Percentiles rank a stretch among this genome's conserved stretches.
Conservation (phyloP, 2,797 vertebrate species). For the Molossus molossus region DNA sequence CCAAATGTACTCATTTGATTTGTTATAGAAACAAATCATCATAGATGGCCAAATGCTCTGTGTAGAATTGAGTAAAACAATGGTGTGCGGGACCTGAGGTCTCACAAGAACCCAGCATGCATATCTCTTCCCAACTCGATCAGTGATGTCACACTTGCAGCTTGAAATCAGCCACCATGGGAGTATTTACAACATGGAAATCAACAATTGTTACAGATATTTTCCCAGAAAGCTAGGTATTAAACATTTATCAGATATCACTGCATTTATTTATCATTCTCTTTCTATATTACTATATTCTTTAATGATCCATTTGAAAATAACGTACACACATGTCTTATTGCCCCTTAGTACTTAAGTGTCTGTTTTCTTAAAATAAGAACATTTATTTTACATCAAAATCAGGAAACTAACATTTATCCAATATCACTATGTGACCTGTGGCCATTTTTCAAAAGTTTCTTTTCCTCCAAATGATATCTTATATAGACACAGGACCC, state of each 20-base stretch:
- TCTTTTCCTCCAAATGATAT: background rate
- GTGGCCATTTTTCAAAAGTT: background rate
- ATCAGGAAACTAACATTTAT: too few relatives aligned
- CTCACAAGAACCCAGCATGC: background rate
- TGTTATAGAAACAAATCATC: background rate
- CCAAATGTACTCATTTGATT: background rate
- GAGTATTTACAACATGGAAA: background rate
- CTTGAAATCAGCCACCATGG: background rate
- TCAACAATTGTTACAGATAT: background rate
- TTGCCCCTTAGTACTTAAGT: background rate
- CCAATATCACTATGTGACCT: background rate
- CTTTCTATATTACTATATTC: background rate
- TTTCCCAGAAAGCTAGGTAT: background rate
- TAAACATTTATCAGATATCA: background rate
- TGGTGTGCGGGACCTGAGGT: background rate
- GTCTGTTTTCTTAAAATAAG: too few relatives aligned
- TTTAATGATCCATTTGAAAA: background rate
- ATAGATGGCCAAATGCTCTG: background rate
- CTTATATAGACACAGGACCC: background rate
- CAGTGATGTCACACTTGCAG: background rate
- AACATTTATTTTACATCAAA: too few relatives aligned
- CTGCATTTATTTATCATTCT: background rate
- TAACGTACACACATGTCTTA: background rate
- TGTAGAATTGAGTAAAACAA: background rate
- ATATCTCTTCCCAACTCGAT: background rate